A percentile compares a stretch with the other conserved stretches of the same genome.
Evolutionary conservation across 2,888 invertebrate genomes (phyloP).

Genomic region (Tuta absoluta): DNA sequence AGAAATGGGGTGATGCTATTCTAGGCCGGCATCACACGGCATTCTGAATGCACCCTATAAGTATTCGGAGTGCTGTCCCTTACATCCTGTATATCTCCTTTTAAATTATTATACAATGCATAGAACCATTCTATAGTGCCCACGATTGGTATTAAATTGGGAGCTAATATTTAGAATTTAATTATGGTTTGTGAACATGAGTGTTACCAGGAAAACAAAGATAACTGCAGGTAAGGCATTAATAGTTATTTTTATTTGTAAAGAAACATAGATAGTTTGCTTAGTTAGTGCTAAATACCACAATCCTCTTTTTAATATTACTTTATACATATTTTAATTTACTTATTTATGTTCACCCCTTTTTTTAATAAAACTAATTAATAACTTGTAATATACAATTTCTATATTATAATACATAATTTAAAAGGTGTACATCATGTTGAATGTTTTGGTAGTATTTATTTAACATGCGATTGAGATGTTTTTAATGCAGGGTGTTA

Average conservation of each 20-base stretch:
- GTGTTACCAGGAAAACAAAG: too few relatives aligned
- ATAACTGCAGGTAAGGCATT: conserved; percentile 17
- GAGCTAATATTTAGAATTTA: too few relatives aligned
- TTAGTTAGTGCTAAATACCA: conserved; percentile 1
- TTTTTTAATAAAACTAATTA: neutral
- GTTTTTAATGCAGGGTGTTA: too few relatives aligned
- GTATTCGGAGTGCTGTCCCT: too few relatives aligned
- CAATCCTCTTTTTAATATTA: conserved; percentile 18
- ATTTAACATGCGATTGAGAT: neutral
- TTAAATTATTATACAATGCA: too few relatives aligned
- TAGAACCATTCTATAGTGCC: too few relatives aligned
- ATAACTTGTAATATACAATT: conserved; percentile 28
- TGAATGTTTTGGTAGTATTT: neutral
- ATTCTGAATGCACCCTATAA: too few relatives aligned
- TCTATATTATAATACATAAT: conserved; percentile 12
- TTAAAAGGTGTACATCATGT: conserved; percentile 12
- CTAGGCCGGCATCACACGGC: too few relatives aligned
- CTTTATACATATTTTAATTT: conserved; percentile 41
- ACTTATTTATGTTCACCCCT: conserved; percentile 44
- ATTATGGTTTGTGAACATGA: too few relatives aligned
- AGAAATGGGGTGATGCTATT: too few relatives aligned
- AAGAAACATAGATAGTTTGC: neutral
- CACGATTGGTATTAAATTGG: too few relatives aligned
- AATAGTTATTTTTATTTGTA: neutral
- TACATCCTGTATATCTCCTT: too few relatives aligned